phyloP scores from a whole-genome alignment of 2,888 invertebrate species.

The Argyra leucocephala region DNA sequence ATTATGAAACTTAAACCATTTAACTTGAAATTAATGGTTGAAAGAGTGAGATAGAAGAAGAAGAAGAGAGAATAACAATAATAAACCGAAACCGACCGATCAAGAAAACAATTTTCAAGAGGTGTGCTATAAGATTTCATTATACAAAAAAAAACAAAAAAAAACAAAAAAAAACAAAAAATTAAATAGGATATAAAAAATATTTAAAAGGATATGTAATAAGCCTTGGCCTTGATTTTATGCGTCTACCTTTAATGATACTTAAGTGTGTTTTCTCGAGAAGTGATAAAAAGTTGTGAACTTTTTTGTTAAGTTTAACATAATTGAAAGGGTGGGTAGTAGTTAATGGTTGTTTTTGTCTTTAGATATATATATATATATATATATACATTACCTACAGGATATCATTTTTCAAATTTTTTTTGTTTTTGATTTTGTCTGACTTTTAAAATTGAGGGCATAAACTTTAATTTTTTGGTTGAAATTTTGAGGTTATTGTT shows the following conservation, averaged over 20 bases:
- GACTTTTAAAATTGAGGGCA: too few relatives aligned
- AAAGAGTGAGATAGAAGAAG: neutral
- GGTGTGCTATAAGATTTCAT: constrained; percentile 3
- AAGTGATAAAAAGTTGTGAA: neutral
- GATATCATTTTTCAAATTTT: too few relatives aligned
- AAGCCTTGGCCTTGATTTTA: constrained; percentile 6
- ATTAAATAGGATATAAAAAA: neutral
- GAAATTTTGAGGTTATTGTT: too few relatives aligned
- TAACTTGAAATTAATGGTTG: neutral
- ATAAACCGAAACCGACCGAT: neutral
- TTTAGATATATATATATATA: too few relatives aligned
- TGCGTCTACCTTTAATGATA: neutral
- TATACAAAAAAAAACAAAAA: neutral
- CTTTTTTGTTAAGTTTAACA: neutral
- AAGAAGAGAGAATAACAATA: neutral
- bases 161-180: neutral
- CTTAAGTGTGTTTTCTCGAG: neutral
- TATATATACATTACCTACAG: too few relatives aligned
- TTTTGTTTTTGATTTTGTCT: too few relatives aligned
- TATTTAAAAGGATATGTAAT: neutral
- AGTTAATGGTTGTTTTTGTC: too few relatives aligned
- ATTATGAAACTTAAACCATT: constrained; percentile 2
- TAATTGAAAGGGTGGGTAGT: too few relatives aligned
- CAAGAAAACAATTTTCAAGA: neutral
- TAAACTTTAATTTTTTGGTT: too few relatives aligned